Base-by-base conservation (phyloP, 1,140 invertebrate genomes). In the Procambarus clarkii region DNA sequence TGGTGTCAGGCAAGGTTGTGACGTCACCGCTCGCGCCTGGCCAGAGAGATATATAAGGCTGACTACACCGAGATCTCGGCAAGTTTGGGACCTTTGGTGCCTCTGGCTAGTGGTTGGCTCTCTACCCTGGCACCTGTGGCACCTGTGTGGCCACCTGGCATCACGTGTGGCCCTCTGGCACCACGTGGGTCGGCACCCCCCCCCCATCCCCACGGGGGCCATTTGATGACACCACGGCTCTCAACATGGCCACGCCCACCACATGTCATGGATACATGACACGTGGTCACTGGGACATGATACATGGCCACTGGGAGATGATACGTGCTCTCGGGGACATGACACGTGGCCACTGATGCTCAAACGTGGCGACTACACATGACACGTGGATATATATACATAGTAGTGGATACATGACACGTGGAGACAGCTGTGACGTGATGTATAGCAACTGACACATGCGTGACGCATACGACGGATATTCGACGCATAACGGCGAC, bases 1-100 rank as follows among this genome's bases (percentile, higher is more conserved):
- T 60, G 13, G 85, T 86, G 85, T 86, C 85, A 77, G 44, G 78
- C 85, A 78, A 86, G 85, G 74, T 21, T 24, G 85, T 86, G 85
- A 86, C 85, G 85, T 86, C 71, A 77, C 85, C 50, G 48, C 21
- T 48, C 54, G 54, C n/a, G 54, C 74, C 74, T 34, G 34, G 34
- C 34, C 34, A 34, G 34, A 34, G 48, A 21, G 74, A 86, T 76
- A 86, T 86, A 86, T 78, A 86, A 86, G 74, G 85, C n/a, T 34
- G 78, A 78, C 85, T 54, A 48, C 64, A 69, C 11, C n/a, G 34
- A 48, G 45, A 74, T n/a, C 69, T 85, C 60, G 46, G 60, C 64
- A 85, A 85, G 82, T 85, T 74, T 34, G 24, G 64, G 74, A 60
- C 18, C 46, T 71, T 74, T 84, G n/a, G 81, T 64, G 46, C 82